Evolutionary conservation across 37 sponge, comb jelly and placozoan species (phyloP).

Genomic region (Agelas oroides): DNA sequence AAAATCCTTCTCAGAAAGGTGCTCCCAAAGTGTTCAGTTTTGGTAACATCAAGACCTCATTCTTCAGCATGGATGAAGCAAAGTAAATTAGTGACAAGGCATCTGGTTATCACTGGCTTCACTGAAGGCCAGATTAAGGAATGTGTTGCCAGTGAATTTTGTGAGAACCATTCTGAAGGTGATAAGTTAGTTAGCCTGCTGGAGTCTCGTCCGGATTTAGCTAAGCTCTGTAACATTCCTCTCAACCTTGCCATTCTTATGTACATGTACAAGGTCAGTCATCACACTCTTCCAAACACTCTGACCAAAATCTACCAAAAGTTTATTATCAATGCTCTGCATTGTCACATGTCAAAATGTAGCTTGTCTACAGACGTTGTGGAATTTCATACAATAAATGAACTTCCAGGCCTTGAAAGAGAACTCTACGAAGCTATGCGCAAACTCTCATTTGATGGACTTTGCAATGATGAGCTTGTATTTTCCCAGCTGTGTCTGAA

Average conservation of each 20-base stretch:
- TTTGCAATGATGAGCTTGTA: not conserved
- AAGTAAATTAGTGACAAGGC: not conserved
- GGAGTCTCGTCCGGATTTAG: not conserved
- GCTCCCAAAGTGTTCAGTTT: not conserved
- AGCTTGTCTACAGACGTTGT: not conserved
- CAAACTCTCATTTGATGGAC: not conserved
- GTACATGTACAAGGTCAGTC: not conserved
- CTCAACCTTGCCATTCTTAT: not conserved
- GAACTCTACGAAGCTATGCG: not conserved
- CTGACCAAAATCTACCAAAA: not conserved
- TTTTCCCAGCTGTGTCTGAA: not conserved
- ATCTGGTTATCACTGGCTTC: not conserved
- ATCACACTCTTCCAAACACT: conserved; percentile 1
- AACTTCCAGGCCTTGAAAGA: not conserved
- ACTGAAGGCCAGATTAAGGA: not conserved
- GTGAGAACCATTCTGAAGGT: not conserved
- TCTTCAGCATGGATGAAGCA: not conserved
- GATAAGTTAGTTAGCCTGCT: not conserved
- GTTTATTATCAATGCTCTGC: not conserved
- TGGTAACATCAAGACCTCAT: conserved; percentile 1
- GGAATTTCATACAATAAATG: not conserved
- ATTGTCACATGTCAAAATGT: not conserved
- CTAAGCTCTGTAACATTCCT: not conserved
- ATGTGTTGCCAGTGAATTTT: not conserved
- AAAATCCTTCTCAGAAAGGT: not conserved